These are phyloP conservation scores for Chrysoperla carnea DNA, from an alignment of 1,140 invertebrate genomes.

Conservation along the genomic window DNA sequence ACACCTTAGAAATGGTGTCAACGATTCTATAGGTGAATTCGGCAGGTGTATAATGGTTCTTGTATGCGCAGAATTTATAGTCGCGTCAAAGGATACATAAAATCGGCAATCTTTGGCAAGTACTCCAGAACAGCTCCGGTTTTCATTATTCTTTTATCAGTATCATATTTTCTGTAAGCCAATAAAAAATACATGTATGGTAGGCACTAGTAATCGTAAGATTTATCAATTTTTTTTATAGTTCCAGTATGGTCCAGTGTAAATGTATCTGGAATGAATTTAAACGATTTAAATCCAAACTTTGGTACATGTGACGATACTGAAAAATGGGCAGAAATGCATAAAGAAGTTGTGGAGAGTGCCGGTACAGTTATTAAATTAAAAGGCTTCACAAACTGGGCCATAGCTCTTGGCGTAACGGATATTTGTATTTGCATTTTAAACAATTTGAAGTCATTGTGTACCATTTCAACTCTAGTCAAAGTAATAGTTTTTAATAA, in stretches of 20 bases:
- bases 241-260: conserved; percentile 88
- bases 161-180: too few relatives aligned
- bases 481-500: conserved; percentile 31
- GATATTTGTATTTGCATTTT: conserved; percentile 54
- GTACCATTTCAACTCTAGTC: conserved; percentile 64
- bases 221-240: conserved; percentile 17
- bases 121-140: too few relatives aligned
- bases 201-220: too few relatives aligned
- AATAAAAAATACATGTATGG: too few relatives aligned
- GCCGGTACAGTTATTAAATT: conserved; percentile 77
- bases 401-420: conserved; percentile 70
- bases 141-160: too few relatives aligned
- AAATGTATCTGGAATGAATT: conserved; percentile 71
- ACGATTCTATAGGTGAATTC: too few relatives aligned
- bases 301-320: conserved; percentile 51
- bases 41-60: too few relatives aligned
- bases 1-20: too few relatives aligned
- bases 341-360: conserved; percentile 63
- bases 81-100: too few relatives aligned
- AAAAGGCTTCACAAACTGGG: conserved; percentile 84
- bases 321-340: conserved; percentile 62
- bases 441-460: conserved; percentile 56
- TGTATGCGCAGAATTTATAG: too few relatives aligned
- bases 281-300: conserved; percentile 56
- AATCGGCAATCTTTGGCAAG: too few relatives aligned